Evolutionary conservation across 2,113 vertebrate genomes (phyloP).

Genomic region (Eclectus roratus): DNA sequence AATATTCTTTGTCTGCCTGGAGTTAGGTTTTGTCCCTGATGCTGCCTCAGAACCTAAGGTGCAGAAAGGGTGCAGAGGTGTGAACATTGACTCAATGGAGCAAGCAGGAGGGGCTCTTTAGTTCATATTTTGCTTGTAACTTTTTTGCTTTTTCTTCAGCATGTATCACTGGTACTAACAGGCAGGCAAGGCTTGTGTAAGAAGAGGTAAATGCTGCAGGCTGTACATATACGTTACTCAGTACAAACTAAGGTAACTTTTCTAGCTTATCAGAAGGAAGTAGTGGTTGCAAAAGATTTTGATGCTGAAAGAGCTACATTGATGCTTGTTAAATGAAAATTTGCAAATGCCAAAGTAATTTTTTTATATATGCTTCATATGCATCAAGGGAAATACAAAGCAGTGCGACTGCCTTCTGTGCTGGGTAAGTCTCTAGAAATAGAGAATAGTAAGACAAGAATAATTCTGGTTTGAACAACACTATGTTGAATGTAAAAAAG

Average conservation of each 20-base stretch:
- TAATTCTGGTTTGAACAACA: neutral
- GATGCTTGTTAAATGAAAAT: neutral
- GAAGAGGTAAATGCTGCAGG: neutral
- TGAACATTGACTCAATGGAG: neutral
- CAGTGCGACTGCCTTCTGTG: neutral
- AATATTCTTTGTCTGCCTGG: neutral
- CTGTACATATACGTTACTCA: neutral
- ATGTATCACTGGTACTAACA: rapidly evolving
- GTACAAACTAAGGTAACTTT: neutral
- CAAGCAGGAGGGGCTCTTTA: neutral
- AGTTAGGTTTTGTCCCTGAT: neutral
- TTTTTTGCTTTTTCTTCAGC: neutral
- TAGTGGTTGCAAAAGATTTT: neutral
- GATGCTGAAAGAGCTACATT: neutral
- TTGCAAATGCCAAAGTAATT: neutral
- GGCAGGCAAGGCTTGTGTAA: neutral
- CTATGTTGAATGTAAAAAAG: neutral
- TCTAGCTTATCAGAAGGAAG: neutral
- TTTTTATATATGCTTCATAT: neutral
- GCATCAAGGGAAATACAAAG: neutral
- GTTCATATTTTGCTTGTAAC: neutral
- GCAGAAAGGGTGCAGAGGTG: neutral
- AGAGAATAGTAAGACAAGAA: neutral
- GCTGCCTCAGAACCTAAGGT: neutral
- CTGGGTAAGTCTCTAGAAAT: neutral